Conservation (phyloP, 53 echinoderm and acorn worm genomes). For the Astropecten irregularis region DNA sequence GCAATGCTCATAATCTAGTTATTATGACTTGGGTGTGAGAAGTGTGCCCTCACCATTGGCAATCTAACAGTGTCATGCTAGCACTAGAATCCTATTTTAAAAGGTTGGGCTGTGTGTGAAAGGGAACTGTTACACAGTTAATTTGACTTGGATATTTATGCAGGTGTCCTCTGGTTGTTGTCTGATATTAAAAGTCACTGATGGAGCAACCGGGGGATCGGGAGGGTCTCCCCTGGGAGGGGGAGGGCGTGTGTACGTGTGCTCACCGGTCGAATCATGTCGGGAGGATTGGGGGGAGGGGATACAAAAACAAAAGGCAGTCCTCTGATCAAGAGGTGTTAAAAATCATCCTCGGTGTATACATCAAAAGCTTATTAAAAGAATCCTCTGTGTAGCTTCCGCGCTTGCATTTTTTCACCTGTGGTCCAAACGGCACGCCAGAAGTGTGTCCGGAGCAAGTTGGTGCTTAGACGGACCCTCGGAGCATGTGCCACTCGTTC, state of each 20-base stretch:
- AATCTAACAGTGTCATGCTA: too few species aligned
- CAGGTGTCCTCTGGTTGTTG: conserved; percentile 10
- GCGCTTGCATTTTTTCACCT: background rate
- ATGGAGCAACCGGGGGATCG: background rate
- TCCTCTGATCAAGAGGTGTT: conserved; percentile 4
- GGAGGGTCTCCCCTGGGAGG: background rate
- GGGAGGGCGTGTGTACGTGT: too few species aligned
- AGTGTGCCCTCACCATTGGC: too few species aligned
- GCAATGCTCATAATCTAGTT: too few species aligned
- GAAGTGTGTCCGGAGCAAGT: background rate
- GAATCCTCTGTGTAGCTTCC: conserved; percentile 5
- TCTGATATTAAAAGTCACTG: conserved; percentile 13
- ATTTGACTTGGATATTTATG: conserved; percentile 19
- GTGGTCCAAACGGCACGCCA: background rate
- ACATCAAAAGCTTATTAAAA: conserved; percentile 26
- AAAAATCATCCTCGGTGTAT: background rate
- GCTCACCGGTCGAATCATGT: too few species aligned
- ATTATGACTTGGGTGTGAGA: too few species aligned
- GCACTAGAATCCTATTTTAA: too few species aligned
- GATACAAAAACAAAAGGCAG: background rate
- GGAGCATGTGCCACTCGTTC: too few species aligned
- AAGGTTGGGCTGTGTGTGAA: too few species aligned
- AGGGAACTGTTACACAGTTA: background rate
- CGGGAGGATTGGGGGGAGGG: too few species aligned
- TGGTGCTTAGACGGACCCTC: conserved; percentile 10